Base-by-base conservation (phyloP, 2,888 invertebrate species). In the Nephrotoma flavescens region DNA sequence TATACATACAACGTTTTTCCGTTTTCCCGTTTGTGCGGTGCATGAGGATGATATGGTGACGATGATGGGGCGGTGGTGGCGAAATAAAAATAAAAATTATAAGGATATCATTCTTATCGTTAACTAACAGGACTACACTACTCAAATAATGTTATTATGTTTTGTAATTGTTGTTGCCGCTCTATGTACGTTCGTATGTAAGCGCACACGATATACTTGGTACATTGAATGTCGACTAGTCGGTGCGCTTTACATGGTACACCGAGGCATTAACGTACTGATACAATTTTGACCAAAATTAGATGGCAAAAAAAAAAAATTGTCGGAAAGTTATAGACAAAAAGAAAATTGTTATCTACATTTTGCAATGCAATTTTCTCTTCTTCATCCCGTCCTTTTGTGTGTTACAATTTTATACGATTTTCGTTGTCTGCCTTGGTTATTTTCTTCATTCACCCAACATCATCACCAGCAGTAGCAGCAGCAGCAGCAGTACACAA, bases 81-180 rank as follows among this genome's bases (percentile, higher is more conserved):
- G 9, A 71, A 71, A 71, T 31, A 52, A 52, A 52, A 52, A 52
- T 52, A 71, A 71, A 71, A 71, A 71, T 71, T 71, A 42, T 84
- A 84, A 84, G 84, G 15, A 84, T 84, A 84, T 84, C 84, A 84
- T 84, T 42, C 84, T 84, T 84, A 84, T 84, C 84, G 84, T 84
- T 84, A 84, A 84, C 84, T 42, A 42, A 84, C 84, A 84, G 84
- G 42, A 84, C 84, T 84, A 42, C 31, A 31, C 71, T 71, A 71
- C 71, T 71, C 71, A 71, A 71, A 71, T 71, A 71, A 71, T 71
- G 71, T 71, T 71, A 71, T 71, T 71, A 71, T 71, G 31, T 71
- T 7, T 71, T 31, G 15, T 47, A 52, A 15, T 71, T 31, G 71
- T 71, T 71, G 31, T 52, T 71, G 71, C 31, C 31, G 6, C 11